Conservation (phyloP, 2,797 vertebrate genomes). For the Mormyrus proboscirostris region DNA sequence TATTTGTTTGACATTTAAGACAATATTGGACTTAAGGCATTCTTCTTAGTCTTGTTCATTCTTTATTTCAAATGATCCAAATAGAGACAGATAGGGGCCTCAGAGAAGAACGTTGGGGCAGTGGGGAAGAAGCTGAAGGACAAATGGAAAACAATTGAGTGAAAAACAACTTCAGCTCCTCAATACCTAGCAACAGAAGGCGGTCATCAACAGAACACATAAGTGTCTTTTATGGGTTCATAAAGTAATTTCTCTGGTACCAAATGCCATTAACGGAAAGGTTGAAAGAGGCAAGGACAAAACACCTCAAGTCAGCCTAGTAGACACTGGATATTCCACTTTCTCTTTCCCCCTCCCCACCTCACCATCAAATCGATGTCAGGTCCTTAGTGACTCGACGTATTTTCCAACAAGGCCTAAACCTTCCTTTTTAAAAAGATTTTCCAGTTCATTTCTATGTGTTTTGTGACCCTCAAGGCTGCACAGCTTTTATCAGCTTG, state of each 20-base stretch:
- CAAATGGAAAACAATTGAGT: slow-evolving; percentile 28
- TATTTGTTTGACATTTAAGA: background rate
- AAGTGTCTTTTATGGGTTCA: slow-evolving; percentile 58
- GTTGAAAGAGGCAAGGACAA: slow-evolving; percentile 54
- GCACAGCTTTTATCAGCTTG: background rate
- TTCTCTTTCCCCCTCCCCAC: background rate
- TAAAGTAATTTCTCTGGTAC: slow-evolving; percentile 64
- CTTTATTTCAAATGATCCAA: slow-evolving; percentile 14
- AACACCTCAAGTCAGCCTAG: slow-evolving; percentile 57
- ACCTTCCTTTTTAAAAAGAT: slow-evolving; percentile 10
- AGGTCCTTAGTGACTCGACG: slow-evolving; percentile 4
- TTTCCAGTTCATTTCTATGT: slow-evolving; percentile 14
- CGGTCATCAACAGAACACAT: slow-evolving; percentile 42
- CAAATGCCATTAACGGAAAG: slow-evolving; percentile 63
- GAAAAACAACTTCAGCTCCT: slow-evolving; percentile 35
- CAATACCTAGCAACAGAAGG: slow-evolving; percentile 37
- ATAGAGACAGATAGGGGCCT: slow-evolving; percentile 32
- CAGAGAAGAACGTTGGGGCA: slow-evolving; percentile 34
- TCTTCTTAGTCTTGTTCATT: background rate
- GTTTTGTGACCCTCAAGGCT: slow-evolving; percentile 13
- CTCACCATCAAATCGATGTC: slow-evolving; percentile 20
- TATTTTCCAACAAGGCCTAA: slow-evolving; percentile 12
- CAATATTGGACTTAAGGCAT: background rate
- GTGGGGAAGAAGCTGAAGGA: slow-evolving; percentile 24
- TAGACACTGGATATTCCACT: slow-evolving; percentile 38